phyloP scores from a whole-genome alignment of 37 sponge, comb jelly and placozoan species.

The Corticium candelabrum region DNA sequence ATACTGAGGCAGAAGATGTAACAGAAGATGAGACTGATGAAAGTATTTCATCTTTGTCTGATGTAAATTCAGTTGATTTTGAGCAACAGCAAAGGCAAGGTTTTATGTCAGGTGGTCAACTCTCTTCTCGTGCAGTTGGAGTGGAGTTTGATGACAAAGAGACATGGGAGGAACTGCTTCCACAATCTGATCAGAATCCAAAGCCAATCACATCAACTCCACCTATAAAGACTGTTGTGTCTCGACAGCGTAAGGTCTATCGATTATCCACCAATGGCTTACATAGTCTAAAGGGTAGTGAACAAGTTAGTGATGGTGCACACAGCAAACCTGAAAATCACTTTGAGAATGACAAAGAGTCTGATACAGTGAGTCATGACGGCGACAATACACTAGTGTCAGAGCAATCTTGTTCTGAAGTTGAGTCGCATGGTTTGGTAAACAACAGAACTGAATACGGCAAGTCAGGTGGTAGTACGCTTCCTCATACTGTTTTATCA shows the following conservation, averaged over 20 bases:
- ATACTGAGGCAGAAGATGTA: too few species aligned
- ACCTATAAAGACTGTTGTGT: too few species aligned
- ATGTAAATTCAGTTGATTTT: not conserved
- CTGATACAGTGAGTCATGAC: not conserved
- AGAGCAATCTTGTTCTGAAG: too few species aligned
- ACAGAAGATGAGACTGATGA: constrained; percentile 21
- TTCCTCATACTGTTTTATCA: not conserved
- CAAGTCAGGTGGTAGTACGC: not conserved
- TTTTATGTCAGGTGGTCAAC: not conserved
- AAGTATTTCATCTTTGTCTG: not conserved
- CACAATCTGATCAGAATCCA: not conserved
- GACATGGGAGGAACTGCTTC: constrained; percentile 34
- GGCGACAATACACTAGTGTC: too few species aligned
- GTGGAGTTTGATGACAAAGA: constrained; percentile 68
- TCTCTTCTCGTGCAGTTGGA: constrained; percentile 6
- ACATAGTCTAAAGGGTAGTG: not conserved
- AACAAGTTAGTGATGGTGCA: not conserved
- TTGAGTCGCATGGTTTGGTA: too few species aligned
- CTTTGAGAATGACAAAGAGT: not conserved
- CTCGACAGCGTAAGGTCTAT: not conserved
- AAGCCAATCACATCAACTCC: not conserved
- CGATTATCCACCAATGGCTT: not conserved
- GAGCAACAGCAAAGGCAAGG: not conserved
- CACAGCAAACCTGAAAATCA: too few species aligned
- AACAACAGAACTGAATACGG: too few species aligned